A percentile compares a stretch with the other conserved stretches of the same genome.
These are phyloP conservation scores for Copidosoma aretas DNA, from an alignment of 2,888 invertebrate species.

Conservation along the genomic window DNA sequence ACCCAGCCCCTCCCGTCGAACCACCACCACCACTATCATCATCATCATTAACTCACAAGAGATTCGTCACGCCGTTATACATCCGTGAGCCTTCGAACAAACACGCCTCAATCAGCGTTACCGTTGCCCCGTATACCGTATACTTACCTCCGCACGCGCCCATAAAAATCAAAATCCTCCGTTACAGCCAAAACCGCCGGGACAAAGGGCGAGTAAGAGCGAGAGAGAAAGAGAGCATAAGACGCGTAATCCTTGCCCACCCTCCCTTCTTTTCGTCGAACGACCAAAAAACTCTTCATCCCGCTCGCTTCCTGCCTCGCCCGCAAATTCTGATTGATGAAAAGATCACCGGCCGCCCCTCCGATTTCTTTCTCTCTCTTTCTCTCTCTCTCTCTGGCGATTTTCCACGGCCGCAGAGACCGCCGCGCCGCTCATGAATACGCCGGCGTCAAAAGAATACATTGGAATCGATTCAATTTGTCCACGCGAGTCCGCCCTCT, in stretches of 20 bases:
- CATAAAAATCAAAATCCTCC: too few relatives aligned
- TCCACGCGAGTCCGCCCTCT: constrained; percentile 47
- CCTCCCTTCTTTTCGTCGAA: neutral
- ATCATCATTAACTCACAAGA: too few relatives aligned
- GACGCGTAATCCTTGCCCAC: neutral
- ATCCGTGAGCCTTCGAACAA: too few relatives aligned
- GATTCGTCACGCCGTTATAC: too few relatives aligned
- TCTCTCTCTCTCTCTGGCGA: constrained; percentile 53
- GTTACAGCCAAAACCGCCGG: too few relatives aligned
- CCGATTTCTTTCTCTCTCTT: too few relatives aligned
- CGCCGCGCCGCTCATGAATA: constrained; percentile 51
- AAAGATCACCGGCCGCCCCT: constrained; percentile 56
- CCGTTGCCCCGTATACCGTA: too few relatives aligned
- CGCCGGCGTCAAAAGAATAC: constrained; percentile 58
- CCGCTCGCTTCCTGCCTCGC: neutral
- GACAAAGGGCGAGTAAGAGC: too few relatives aligned
- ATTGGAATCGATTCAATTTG: constrained; percentile 61
- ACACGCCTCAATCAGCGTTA: too few relatives aligned
- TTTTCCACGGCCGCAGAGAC: constrained; percentile 52
- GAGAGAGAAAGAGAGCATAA: neutral
- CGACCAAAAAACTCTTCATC: neutral
- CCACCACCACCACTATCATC: too few relatives aligned
- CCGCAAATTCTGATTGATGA: constrained; percentile 60
- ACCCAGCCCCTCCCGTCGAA: too few relatives aligned
- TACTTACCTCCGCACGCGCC: too few relatives aligned